A percentile compares a stretch with the other conserved stretches of the same genome.
Conservation (phyloP, 2,888 invertebrate genomes). For the Mesorhabditis sp. region DNA sequence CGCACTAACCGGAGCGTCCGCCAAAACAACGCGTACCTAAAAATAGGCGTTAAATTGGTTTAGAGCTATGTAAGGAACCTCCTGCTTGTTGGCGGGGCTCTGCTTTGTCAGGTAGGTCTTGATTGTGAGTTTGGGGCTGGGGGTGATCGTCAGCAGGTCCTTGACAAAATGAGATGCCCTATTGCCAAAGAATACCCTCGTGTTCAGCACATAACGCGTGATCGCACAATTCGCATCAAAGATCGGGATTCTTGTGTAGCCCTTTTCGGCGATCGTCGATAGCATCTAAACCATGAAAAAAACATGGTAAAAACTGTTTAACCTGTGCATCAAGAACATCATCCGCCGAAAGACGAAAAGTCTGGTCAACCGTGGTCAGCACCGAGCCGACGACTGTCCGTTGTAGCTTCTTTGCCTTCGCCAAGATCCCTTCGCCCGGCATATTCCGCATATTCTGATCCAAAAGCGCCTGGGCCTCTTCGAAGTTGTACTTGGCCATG, state of each 20-base stretch:
- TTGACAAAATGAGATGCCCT: neutral
- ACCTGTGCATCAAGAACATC: constrained; percentile 1
- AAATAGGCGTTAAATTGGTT: too few species aligned
- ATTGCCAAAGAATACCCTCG: neutral
- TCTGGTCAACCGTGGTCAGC: neutral
- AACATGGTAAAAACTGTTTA: neutral
- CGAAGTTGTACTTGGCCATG: neutral
- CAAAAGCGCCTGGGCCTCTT: neutral
- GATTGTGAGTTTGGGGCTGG: neutral
- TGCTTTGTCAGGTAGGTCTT: neutral
- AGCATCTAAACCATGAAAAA: constrained; percentile 4
- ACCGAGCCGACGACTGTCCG: neutral
- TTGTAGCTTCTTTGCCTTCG: neutral
- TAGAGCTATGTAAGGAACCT: neutral
- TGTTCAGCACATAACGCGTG: neutral
- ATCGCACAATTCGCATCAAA: neutral
- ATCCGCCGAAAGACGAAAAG: neutral
- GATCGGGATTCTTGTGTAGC: neutral
- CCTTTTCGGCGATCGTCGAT: constrained; percentile 1
- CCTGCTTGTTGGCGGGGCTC: neutral
- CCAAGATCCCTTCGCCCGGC: neutral
- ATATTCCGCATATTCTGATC: neutral
- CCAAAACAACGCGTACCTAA: constrained; percentile 2
- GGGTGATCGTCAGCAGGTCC: neutral
- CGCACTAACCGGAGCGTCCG: neutral